Percentiles rank a stretch among this genome's conserved stretches.
These are phyloP conservation scores for Stegastes partitus DNA, from an alignment of 2,113 vertebrate genomes.

Conservation along the genomic window DNA sequence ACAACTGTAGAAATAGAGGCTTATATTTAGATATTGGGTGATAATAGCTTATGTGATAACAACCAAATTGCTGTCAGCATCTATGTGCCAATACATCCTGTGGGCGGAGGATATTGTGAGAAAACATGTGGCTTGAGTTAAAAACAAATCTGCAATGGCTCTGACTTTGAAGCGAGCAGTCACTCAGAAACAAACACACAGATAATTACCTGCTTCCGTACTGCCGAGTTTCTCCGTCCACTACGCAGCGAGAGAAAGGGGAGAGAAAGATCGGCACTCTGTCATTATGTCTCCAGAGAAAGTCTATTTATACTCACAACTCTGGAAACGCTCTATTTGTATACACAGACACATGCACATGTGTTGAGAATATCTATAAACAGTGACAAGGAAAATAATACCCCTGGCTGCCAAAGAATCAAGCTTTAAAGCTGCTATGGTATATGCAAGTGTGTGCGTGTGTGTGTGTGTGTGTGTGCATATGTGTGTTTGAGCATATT, in stretches of 20 bases:
- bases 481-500: slow-evolving; percentile 22
- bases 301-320: slow-evolving; percentile 72
- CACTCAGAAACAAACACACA: slow-evolving; percentile 23
- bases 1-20: neutral
- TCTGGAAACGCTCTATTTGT: slow-evolving; percentile 71
- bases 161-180: slow-evolving; percentile 16
- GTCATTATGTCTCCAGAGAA: slow-evolving; percentile 76
- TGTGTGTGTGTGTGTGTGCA: slow-evolving; percentile 15
- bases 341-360: slow-evolving; percentile 59
- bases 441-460: slow-evolving; percentile 28
- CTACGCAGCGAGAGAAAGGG: slow-evolving; percentile 67
- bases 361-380: slow-evolving; percentile 70
- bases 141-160: slow-evolving; percentile 31
- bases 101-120: neutral
- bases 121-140: slow-evolving; percentile 45
- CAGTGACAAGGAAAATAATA: slow-evolving; percentile 60
- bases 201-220: slow-evolving; percentile 95
- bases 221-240: slow-evolving; percentile 90
- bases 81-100: neutral
- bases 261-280: slow-evolving; percentile 53
- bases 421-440: slow-evolving; percentile 37
- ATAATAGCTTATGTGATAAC: neutral
- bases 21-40: neutral
- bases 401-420: slow-evolving; percentile 57
- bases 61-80: neutral